Base-by-base conservation (phyloP, 2,113 vertebrate species). In the Fukomys damarensis region DNA sequence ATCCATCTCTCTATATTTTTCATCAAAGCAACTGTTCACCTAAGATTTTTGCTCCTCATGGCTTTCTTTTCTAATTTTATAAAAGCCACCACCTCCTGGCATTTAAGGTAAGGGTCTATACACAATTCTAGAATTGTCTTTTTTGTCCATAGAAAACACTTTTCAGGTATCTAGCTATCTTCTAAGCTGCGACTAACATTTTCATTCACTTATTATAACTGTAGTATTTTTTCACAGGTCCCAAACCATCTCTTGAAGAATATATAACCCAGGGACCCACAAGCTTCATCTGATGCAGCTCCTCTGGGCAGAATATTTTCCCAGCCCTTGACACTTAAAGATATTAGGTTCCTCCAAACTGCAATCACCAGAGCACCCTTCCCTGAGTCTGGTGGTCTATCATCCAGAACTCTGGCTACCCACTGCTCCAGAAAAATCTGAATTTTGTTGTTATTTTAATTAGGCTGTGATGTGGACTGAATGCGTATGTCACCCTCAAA, bases 221-320 rank as follows among this genome's bases (percentile, higher is more conserved):
- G 38, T 35, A 59, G 52, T 38, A 46, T 32, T 38, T 94, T 95
- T 88, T 24, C 24, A 63, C 11, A 86, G 58, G 49, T 56, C 61
- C 35, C 87, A 89, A 88, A 56, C 7, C 76, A 79, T 94, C 49
- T 76, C 84, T 85, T 66, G 28, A 86, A 94, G 83, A 95, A 76
- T 30, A 46, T n/a, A 54, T 72, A 52, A 56, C 43, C n/a, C 28
- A 61, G 43, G 10, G 20, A 20, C 38, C 41, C 2, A 5, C 30
- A 68, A 59, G 43, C 19, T 56, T 89, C 52, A 81, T 66, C 86
- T 89, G 24, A n/a, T 79, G 30, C 12, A 52, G 30, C 52, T 32
- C 28, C 56, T 92, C 76, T 43, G 11, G 52, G 32, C 11, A n/a
- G 32, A 65, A 30, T 13, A 3, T 49, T 32, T 74, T 28, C 7